Evolutionary conservation across 2,113 vertebrate species (phyloP), one percentile per base, ranked within the genome.

Genomic region (Cromileptes altivelis): DNA sequence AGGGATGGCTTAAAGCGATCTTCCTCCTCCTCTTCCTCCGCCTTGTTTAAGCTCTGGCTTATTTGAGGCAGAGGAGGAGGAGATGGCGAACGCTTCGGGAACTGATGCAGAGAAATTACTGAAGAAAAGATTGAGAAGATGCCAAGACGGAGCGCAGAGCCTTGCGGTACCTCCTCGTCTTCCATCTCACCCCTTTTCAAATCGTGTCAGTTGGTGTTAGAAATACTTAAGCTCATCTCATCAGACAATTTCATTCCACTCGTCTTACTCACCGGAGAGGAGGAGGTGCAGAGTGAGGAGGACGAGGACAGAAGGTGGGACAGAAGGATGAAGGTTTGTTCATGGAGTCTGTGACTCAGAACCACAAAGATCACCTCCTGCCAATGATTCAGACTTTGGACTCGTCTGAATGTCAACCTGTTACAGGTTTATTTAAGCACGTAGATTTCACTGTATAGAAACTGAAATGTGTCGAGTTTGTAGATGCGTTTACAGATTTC

Each of bases 241-340:
- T 57, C 23, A 7, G 13, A 30, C 15, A 19, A 17, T 63, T 30
- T 25, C 57, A 14, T 18, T 7, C 15, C 42, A 30, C 33, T 53
- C 3, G 4, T 82, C 67, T 45, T 77, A 30, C 33, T 77, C 72
- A 42, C 12, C 14, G 15, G 10, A 58, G 85, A 75, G 14, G 78
- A 88, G 85, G 77, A 71, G 76, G 79, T 25, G 77, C 30, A 21
- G 10, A 52, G 47, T 1, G 57, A 75, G 65, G 74, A 85, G 58
- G 74, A 78, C 0, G 25, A 52, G 68, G 70, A 74, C 77, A 70
- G 82, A 45, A 25, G 57, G 69, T 58, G 70, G 63, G 63, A 70
- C 65, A 49, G 60, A 62, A 60, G 77, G 37, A 76, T 6, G 55
- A 70, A n/a, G 52, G 64, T 45, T 55, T 47, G 68, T 18, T 56